Base-by-base conservation (phyloP, 1,140 invertebrate genomes). In the Phortica variegata region DNA sequence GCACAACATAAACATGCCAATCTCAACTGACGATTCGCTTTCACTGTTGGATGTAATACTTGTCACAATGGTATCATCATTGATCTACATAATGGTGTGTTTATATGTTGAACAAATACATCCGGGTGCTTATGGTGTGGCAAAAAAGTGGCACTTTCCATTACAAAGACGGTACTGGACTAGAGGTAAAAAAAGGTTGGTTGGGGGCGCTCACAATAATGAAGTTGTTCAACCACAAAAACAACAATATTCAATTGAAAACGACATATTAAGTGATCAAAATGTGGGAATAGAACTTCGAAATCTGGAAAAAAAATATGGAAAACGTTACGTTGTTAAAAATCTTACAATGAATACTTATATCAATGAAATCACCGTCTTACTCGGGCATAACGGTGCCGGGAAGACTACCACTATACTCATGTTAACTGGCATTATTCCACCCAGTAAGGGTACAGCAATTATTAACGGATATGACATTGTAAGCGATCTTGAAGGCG, bases 341-440 rank as follows among this genome's bases (percentile, higher is more conserved):
- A 81, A 84, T 52, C 72, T 86, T 53, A 83, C 76, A 58, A 69
- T 93, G 43, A 85, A 90, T 54, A 86, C 93, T 66, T 84, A 82
- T 60, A 75, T 82, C 56, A 77, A 82, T 48, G 80, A 84, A 75
- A 84, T 86, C 19, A 84, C 82, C 8, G 81, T 88, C 21, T 75
- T 94, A 31, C 77, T 94, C 10, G 91, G 90, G 2, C 85, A 82
- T 53, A 87, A 86, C 54, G 79, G 78, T 18, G 76, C 79, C 19
- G 79, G 79, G 29, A 84, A 84, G 73, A 83, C 82, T 1, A 84
- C 83, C 0, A 83, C 82, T 19, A 83, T 84, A 65, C 81, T 83
- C 9, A 88, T 90, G 80, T 72, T 90, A 7, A 90, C 88, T 56
- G 88, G 88, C 36, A 83, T 90, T 72, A 81, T 87, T 42, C 80